These are phyloP conservation scores for Benthosema pterotum DNA, from an alignment of 2,797 vertebrate species.

Conservation along the genomic window DNA sequence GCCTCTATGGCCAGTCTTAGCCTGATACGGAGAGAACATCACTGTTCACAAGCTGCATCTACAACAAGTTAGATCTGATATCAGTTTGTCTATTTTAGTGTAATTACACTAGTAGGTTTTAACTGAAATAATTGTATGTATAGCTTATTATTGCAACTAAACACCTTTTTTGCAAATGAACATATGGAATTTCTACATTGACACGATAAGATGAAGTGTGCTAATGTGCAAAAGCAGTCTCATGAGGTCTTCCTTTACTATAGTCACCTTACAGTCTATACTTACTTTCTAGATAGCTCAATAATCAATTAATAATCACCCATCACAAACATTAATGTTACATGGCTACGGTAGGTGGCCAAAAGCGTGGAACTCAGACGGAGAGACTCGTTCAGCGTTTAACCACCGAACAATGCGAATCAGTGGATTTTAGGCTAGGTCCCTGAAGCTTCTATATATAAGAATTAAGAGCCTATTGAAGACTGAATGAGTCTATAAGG, in stretches of 20 bases:
- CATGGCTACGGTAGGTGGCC: not conserved
- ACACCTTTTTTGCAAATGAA: not conserved
- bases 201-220: not conserved
- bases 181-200: not conserved
- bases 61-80: not conserved
- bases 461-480: not conserved
- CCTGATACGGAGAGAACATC: slow-evolving; percentile 41
- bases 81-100: not conserved
- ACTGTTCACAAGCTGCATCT: slow-evolving; percentile 3
- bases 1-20: slow-evolving; percentile 51
- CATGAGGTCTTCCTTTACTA: too few relatives aligned
- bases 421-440: slow-evolving; percentile 5
- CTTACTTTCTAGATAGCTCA: not conserved
- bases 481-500: slow-evolving; percentile 13
- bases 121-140: not conserved
- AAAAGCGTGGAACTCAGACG: too few relatives aligned
- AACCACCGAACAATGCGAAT: too few relatives aligned
- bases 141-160: too few relatives aligned
- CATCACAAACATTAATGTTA: not conserved
- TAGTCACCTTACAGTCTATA: too few relatives aligned
- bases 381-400: too few relatives aligned
- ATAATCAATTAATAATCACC: not conserved
- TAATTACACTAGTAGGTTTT: not conserved
- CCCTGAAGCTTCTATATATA: not conserved
- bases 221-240: too few relatives aligned